Base-by-base conservation (phyloP, 1,140 invertebrate species). In the Drosophila navojoa region DNA sequence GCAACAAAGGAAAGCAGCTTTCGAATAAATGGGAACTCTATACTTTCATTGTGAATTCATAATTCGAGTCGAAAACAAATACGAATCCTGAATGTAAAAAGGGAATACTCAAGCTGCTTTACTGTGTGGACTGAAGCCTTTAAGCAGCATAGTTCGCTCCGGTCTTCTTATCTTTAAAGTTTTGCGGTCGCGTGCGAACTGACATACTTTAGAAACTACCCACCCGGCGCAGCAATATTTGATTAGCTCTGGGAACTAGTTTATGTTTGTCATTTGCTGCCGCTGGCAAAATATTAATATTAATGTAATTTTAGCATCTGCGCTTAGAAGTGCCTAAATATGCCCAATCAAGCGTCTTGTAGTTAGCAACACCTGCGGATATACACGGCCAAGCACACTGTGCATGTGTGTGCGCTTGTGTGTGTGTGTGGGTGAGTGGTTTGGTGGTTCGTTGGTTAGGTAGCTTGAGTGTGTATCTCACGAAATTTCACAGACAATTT, bases 201-300 rank as follows among this genome's bases (percentile, higher is more conserved):
- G 32, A 32, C 32, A 32, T 32, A 53, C 5, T 27, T 19, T 52
- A 38, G 16, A 40, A 52, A 40, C 29, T 29, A 9, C 5, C 19
- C 16, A 7, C 52, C 15, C 15, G 13, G 19, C n/a, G 35, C 19
- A 38, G 54, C 58, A 29, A 72, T 62, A 85, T 77, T 86, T 85
- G 77, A 85, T 86, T 86, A 75, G 73, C 66, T 75, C 29, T 58
- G 72, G 63, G 19, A 61, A 62, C 67, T 76, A 76, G 80, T 82
- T 79, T 76, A 84, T 70, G 75, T 63, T 75, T 85, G 78, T 86
- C 82, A 81, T 71, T 77, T 76, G 74, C 57, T 63, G 75, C 69
- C 62, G 52, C 32, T 16, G 67, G 79, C 74, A 62, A 77, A 75
- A 77, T 64, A 70, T 85, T 81, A 85, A 66, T 85, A 85, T 86